A percentile compares a stretch with the other conserved stretches of the same genome.
These are phyloP conservation scores for Philereme vetulata DNA, from an alignment of 2,888 invertebrate genomes.

Conservation along the genomic window DNA sequence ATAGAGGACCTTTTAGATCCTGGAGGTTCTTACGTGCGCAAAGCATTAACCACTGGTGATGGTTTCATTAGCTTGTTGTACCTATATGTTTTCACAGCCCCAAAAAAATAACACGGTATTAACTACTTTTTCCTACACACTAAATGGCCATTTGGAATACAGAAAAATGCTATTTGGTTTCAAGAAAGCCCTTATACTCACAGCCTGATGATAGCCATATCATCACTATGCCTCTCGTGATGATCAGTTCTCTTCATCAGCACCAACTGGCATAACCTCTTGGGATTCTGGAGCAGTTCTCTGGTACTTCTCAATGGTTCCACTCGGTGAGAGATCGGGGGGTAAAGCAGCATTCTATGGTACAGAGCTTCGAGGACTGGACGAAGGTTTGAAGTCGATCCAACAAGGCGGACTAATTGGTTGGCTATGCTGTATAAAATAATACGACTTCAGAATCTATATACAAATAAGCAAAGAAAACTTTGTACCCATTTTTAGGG, in stretches of 20 bases:
- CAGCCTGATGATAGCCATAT: conserved; percentile 93
- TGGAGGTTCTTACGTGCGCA: no score
- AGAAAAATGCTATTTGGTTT: conserved; percentile 1
- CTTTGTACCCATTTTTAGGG: no score
- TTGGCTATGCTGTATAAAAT: conserved; percentile 89
- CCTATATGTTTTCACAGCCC: no score
- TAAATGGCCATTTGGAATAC: not conserved
- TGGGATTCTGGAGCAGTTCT: conserved; percentile 91
- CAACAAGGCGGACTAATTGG: conserved; percentile 94
- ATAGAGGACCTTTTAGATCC: no score
- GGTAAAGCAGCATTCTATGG: conserved; percentile 95
- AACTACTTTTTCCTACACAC: not conserved
- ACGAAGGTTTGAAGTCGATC: conserved; percentile 92
- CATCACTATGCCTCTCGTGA: conserved; percentile 85
- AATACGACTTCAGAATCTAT: not conserved
- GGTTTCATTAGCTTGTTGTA: no score
- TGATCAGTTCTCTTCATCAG: conserved; percentile 86
- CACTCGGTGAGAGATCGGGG: conserved; percentile 92
- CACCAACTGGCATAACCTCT: conserved; percentile 89
- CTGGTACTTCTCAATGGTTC: conserved; percentile 93
- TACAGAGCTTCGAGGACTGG: conserved; percentile 97
- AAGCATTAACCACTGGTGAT: no score
- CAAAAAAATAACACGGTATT: no score
- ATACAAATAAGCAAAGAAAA: no score
- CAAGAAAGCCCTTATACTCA: conserved; percentile 66